Evolutionary conservation across 2,888 invertebrate species (phyloP), one percentile per base, ranked within the genome.

Genomic region (Dromius quadrimaculatus): DNA sequence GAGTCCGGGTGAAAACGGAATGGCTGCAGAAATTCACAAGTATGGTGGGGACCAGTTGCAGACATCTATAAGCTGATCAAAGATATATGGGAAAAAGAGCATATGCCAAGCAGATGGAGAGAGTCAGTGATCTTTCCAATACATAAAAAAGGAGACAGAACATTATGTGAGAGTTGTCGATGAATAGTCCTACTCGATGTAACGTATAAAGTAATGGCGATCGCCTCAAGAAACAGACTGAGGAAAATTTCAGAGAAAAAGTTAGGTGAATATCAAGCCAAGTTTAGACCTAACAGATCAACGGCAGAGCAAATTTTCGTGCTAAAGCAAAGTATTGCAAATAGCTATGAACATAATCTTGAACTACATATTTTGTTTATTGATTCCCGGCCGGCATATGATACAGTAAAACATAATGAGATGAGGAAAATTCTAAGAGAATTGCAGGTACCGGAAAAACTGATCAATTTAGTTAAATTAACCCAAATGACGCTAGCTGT

Each of bases 321-420:
- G 2, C n/a, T 38, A n/a, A 28, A 28, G 8, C 3, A 28, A 28
- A 5, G 3, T 5, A 5, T 5, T 28, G 28, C 28, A 5, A n/a
- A 38, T 38, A 38, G 38, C 38, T 38, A 38, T 38, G 38, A 38
- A n/a, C 38, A 38, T 38, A 38, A 38, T 38, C 13, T 38, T 4
- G 38, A 38, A n/a, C 9, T 38, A 9, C 9, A 38, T n/a, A 38
- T 38, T 4, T 11, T 38, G 38, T n/a, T 38, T n/a, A 38, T n/a
- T 3, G 38, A 38, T n/a, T 38, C 3, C n/a, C 3, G n/a, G n/a
- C 38, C 3, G 13, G 38, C 38, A 38, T 38, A 38, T n/a, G 38
- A 38, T n/a, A 38, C 38, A 2, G n/a, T 38, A 2, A 38, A 38
- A 2, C 3, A 38, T 6, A 38, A 3, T 6, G n/a, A 11, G n/a